Base-by-base conservation (phyloP, 2,888 invertebrate genomes). In the Phengaris arion region DNA sequence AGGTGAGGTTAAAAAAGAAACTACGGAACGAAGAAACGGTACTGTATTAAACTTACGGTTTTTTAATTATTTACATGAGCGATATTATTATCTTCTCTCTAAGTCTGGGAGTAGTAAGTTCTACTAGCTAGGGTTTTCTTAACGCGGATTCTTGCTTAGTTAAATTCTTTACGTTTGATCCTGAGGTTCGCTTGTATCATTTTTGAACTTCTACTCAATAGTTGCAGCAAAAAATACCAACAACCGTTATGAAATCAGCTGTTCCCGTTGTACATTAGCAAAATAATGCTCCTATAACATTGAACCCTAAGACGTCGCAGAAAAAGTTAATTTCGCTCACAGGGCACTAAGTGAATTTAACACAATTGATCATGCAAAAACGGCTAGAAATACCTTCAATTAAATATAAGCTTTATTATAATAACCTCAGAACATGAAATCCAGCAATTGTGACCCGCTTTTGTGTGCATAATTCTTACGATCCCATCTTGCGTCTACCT, bases 241-340 rank as follows among this genome's bases (percentile, higher is more conserved):
- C 88, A 87, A 88, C 91, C 90, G 91, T 91, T 91, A 89, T 86
- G 85, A 85, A 88, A 91, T 91, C 91, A 92, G 91, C 91, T 92
- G 91, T 90, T 87, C 79, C 80, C 76, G 84, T 86, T 84, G 84
- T 85, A 82, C 84, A 85, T 87, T 84, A 77, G 82, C 84, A 81
- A 84, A 75, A 54, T 9, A 48, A n/a, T 13, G 54, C 57, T 72
- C 74, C 75, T 52, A 48, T 57, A 68, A 79, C 74, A 76, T 59
- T 59, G 52, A 7, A 76, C 79, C 77, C 75, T 76, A 76, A 46
- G 13, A 45, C 10, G 68, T 35, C 8, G 22, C 69, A 35, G 74
- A 77, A 80, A 76, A 75, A 74, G 72, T 8, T 73, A 68, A 73
- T 76, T 76, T 77, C 70, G 59, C 64, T 64, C 22, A 35, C 8